Conservation (phyloP, 2,888 invertebrate genomes). For the Phorcus lineatus region DNA sequence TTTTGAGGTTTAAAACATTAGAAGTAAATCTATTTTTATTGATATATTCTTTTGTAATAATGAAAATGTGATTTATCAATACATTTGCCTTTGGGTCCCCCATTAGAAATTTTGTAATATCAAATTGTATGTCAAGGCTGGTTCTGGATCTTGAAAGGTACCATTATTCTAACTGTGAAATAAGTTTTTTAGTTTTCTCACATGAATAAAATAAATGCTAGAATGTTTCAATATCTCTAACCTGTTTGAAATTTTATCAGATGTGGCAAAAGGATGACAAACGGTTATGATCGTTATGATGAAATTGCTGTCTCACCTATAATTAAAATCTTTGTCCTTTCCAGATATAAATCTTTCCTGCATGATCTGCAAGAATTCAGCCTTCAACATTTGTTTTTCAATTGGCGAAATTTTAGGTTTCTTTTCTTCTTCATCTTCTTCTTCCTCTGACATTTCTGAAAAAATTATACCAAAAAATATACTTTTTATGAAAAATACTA, state of each 20-base stretch:
- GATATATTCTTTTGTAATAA: too few species aligned
- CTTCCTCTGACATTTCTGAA: conserved; percentile 30
- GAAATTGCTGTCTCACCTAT: conserved; percentile 77
- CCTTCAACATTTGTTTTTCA: conserved; percentile 80
- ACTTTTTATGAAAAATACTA: background rate
- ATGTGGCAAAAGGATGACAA: background rate
- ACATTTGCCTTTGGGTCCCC: too few species aligned
- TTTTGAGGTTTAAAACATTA: too few species aligned
- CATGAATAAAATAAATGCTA: too few species aligned
- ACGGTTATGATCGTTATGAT: background rate
- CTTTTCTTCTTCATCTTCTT: conserved; percentile 34
- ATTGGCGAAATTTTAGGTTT: conserved; percentile 63
- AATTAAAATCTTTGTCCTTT: conserved; percentile 88
- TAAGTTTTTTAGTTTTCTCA: too few species aligned
- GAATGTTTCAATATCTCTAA: too few species aligned
- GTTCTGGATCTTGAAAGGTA: too few species aligned
- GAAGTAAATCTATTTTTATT: too few species aligned
- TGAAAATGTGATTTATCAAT: too few species aligned
- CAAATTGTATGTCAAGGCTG: too few species aligned
- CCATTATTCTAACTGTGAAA: too few species aligned
- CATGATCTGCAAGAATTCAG: conserved; percentile 91
- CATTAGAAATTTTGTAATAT: too few species aligned
- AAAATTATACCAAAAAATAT: background rate
- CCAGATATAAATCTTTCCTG: conserved; percentile 89
- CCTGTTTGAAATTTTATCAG: background rate